Evolutionary conservation across 2,797 vertebrate genomes (phyloP), one percentile per base, ranked within the genome.

Genomic region (Sandelia bainsii): DNA sequence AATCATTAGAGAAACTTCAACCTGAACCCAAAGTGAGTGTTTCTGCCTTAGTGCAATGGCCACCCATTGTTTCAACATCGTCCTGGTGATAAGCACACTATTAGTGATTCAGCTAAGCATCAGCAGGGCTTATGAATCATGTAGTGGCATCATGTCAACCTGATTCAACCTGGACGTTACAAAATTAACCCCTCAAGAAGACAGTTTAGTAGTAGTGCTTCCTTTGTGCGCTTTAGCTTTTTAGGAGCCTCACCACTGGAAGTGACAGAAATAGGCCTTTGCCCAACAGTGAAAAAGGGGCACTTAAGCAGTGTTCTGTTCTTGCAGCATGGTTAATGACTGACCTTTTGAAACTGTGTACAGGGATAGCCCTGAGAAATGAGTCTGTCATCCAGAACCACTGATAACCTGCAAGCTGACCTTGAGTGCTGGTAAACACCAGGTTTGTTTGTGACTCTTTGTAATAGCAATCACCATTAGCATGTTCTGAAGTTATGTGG

Each of bases 351-450:
- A 90, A 88, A 53, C 69, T 56, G 72, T 79, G 87, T 86, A 79
- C 58, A 67, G 86, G 82, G 81, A 89, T 75, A 80, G 75, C 58
- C 58, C 69, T 93, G 90, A 91, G 90, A 83, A 93, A 93, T 88
- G 83, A 76, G 70, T 62, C 77, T 87, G 87, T 62, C 82, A 75
- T 72, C 76, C 77, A 89, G 80, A 87, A 75, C 84, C 79, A 77
- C 80, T 77, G 86, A 94, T 93, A 92, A 91, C 91, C 84, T 39
- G 20, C 62, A 65, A 67, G 58, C 79, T 91, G 94, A 95, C 95
- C 94, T 96, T 95, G 93, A 92, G 81, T 87, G 83, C 85, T 86
- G 72, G 88, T 90, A 95, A 95, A 94, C 93, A 86, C 25, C 73
- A 49, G 72, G 61, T 77, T 85, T 94, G 93, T 96, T 95, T 94